Evolutionary conservation across 2,888 invertebrate genomes (phyloP), one percentile per base, ranked within the genome.

Genomic region (Schizotus pectinicornis): DNA sequence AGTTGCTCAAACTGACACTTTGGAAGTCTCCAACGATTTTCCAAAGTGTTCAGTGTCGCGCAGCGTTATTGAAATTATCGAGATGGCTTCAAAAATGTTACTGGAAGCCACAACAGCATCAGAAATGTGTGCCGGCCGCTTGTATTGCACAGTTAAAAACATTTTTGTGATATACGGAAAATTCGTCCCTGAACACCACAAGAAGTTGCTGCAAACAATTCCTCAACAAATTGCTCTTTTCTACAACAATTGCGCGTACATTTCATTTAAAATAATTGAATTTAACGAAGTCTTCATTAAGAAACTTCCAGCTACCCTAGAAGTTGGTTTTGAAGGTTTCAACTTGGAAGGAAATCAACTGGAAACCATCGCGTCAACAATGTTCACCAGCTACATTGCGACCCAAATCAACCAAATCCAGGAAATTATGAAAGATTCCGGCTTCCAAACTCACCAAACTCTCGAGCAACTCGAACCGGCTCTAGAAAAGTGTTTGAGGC

Each of bases 161-260:
- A 86, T 95, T 60, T 86, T 94, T 66, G 88, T 89, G 70, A 81
- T 90, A 67, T 96, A 94, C 77, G 85, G 87, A 56, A 86, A 85
- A 39, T 86, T 92, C 46, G 89, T 94, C 14, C 91, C 92, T 0
- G 87, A 88, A 64, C 86, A 90, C 72, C 95, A 95, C 79, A 88
- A 88, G 72, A 88, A 89, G 70, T 86, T 89, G 66, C 81, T 96
- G 55, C 86, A 90, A 72, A 90, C 88, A 1, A 90, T 95, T 71
- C 95, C 96, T 1, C 94, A 95, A 72, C 92, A 94, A 81, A 87
- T 91, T 67, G 94, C 92, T 5, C 75, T 95, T 22, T 92, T 92
- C 74, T 89, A 95, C 80, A 97, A 97, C 81, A 96, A 97, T 79
- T 95, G 95, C 76, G 88, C 92, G 87, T 96, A 88, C 74, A 81